Base-by-base conservation (phyloP, 2,888 invertebrate species). In the Trissoscelio sp. region DNA sequence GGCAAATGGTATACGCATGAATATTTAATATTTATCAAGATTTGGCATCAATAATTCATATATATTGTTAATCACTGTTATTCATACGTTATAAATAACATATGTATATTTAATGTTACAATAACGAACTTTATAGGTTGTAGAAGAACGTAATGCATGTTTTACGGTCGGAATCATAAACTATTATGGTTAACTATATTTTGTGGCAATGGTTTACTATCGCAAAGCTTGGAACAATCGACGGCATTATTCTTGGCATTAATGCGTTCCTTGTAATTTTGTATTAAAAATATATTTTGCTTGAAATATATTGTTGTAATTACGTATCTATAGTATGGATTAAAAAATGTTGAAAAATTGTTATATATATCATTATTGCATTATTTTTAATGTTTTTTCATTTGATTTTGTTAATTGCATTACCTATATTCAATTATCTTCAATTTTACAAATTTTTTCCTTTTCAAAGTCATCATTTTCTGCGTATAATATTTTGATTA, bases 121-220 rank as follows among this genome's bases (percentile, higher is more conserved):
- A 62, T 62, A 62, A 62, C 46, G 11, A 60, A 42, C n/a, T 60
- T 60, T 60, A 42, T 22, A 42, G 16, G 18, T 18, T 24, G 42
- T 3, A 60, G n/a, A 39, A 39, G 16, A 37, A 60, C 20, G 6
- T 28, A 28, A 51, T 62, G n/a, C n/a, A 44, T 16, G 28, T 62
- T 62, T 62, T 62, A 44, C 22, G 16, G 28, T 28, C 11, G 28
- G 24, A 44, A 1, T 62, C 28, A 62, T 62, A 44, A 44, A 46
- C 44, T 24, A 28, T 44, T 28, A 28, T 7, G 24, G n/a, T 28
- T 24, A 24, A 51, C n/a, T 51, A 51, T 14, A 28, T 24, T 24
- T 46, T 51, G 51, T n/a, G 12, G 28, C 28, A 51, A 28, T 12
- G 4, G 28, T 51, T 28, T 51, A 28, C 12, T 24, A 11, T n/a